These are phyloP conservation scores for Drosophila maculinotata DNA, from an alignment of 2,888 invertebrate genomes.

Conservation along the genomic window DNA sequence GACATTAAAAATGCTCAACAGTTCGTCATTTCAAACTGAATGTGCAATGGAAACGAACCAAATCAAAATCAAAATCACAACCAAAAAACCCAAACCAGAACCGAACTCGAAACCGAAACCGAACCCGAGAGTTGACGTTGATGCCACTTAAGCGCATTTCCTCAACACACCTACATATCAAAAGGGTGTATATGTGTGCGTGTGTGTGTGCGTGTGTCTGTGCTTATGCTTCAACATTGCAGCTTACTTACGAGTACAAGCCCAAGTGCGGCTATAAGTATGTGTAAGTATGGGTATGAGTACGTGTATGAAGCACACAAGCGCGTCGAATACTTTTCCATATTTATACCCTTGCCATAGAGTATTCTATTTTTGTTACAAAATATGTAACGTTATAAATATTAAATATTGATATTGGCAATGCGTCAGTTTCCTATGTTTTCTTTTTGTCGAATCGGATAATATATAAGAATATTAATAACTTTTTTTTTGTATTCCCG, in stretches of 20 bases:
- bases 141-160: slow-evolving; percentile 37
- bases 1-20: slow-evolving; percentile 50
- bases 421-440: too few species aligned
- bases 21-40: slow-evolving; percentile 28
- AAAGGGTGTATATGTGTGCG: not conserved
- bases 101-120: slow-evolving; percentile 4
- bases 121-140: slow-evolving; percentile 23
- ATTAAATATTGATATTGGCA: too few species aligned
- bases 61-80: slow-evolving; percentile 8
- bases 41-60: slow-evolving; percentile 2
- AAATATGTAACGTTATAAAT: not conserved
- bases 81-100: not conserved
- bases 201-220: not conserved
- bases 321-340: slow-evolving; percentile 4
- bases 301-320: slow-evolving; percentile 3
- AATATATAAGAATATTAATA: too few species aligned
- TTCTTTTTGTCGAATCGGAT: too few species aligned
- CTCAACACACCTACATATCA: slow-evolving; percentile 19
- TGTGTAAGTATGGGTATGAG: not conserved
- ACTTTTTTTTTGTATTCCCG: too few species aligned
- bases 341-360: not conserved
- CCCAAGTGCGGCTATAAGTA: not conserved
- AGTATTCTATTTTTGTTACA: not conserved
- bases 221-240: slow-evolving; percentile 8
- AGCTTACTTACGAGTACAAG: slow-evolving; percentile 22